phyloP scores from a whole-genome alignment of 2,797 vertebrate species.

The Crypturellus tataupa region DNA sequence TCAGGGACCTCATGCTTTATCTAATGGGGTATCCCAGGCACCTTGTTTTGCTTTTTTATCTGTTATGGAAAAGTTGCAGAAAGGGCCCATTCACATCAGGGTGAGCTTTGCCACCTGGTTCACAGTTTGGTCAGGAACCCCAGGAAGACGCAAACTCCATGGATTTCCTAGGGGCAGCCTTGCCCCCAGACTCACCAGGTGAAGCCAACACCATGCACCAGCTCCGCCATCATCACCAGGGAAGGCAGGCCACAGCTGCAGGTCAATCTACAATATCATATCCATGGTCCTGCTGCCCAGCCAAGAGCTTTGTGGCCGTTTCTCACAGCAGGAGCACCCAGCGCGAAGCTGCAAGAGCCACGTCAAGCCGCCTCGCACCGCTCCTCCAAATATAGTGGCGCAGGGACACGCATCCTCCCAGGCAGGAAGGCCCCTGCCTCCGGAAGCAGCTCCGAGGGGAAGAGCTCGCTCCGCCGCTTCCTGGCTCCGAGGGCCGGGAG shows the following conservation, averaged over 20 bases:
- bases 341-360: background rate
- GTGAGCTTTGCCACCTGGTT: background rate
- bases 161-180: background rate
- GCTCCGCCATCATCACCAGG: background rate
- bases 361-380: fast-evolving
- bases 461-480: background rate
- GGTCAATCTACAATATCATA: background rate
- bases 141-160: background rate
- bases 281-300: background rate
- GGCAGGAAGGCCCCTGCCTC: background rate
- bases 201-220: background rate
- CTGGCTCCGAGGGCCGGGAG: background rate
- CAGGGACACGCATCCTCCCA: background rate
- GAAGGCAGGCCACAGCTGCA: fast-evolving
- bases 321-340: background rate
- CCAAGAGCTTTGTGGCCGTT: fast-evolving
- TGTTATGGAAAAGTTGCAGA: background rate
- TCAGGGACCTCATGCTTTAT: fast-evolving
- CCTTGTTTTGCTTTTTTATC: background rate
- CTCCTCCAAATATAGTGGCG: background rate
- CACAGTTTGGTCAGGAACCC: fast-evolving
- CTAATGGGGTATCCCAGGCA: fast-evolving
- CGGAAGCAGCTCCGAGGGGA: background rate
- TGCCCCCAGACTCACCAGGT: background rate
- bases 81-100: fast-evolving